Base-by-base conservation (phyloP, 2,113 vertebrate species). In the Echinops telfairi region DNA sequence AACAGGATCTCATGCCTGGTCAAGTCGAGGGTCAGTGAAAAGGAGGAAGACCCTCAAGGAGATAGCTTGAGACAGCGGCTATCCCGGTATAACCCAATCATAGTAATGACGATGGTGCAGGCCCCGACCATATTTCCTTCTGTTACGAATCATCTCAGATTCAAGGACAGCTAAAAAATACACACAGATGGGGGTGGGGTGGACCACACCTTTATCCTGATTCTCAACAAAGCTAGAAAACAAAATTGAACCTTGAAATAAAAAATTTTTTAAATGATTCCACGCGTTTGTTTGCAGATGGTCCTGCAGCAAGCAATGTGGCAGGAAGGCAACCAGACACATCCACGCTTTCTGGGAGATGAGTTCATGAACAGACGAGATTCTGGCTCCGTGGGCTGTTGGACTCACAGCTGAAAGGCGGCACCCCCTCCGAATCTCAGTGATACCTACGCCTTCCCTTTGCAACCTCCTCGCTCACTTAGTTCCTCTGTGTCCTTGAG, bases 301-400 rank as follows among this genome's bases (percentile, higher is more conserved):
- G 53, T 4, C 58, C 36, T 4, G 3, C 19, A 60, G 75, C 15
- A 62, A 82, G 33, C 85, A 84, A 58, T 6, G 0, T 15, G 33
- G 75, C 16, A 77, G 31, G 12, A n/a, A 66, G 47, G 60, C 40
- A 9, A 6, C 33, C 8, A 15, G 36, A 3, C 12, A 53, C 31
- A 40, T 22, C 2, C 5, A 6, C 1, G 23, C 3, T 57, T 9
- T 70, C 60, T 58, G 71, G 0, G 16, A 15, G 0, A 1, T 0
- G 27, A 57, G 23, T 43, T 60, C 53, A 17, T 0, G 43, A n/a
- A 38, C 43, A 33, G 3, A 0, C 6, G 20, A 1, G 6, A 15
- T 20, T 66, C 36, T 57, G 76, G 1, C 38, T 29, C 8, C 7
- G 11, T 12, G 4, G 1, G 27, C 0, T 19, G 17, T 1, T 9